Conservation (phyloP, 2,888 invertebrate species). For the Neocrepidodera transversa region DNA sequence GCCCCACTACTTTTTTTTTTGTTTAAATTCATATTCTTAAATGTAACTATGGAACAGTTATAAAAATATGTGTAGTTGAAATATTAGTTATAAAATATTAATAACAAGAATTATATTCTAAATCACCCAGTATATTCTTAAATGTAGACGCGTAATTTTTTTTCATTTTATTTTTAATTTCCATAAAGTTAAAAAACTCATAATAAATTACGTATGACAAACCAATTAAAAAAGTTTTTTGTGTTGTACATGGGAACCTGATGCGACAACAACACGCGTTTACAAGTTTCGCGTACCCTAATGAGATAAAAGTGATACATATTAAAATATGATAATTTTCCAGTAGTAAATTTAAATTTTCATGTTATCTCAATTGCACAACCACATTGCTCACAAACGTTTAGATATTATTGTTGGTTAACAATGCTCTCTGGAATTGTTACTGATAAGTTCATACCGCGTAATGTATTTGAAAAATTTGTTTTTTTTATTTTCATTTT, state of each 20-base stretch:
- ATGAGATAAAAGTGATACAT: conserved; percentile 29
- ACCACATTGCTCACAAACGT: neutral
- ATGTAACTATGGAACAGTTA: no score
- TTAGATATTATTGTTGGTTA: conserved; percentile 5
- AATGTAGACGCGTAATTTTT: no score
- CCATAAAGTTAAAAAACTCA: neutral
- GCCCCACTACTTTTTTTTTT: no score
- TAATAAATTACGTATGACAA: conserved; percentile 7
- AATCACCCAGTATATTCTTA: no score
- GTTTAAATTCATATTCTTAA: no score
- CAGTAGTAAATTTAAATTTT: conserved; percentile 15
- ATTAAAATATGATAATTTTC: conserved; percentile 28
- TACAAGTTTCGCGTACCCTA: conserved; percentile 10
- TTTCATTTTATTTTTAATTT: neutral
- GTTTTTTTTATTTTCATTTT: no score
- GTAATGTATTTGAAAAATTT: no score
- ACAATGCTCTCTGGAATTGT: neutral
- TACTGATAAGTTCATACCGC: neutral
- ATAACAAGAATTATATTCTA: no score
- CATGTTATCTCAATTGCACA: conserved; percentile 8
- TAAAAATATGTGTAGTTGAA: no score
- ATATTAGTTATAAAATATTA: no score
- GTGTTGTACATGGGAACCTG: neutral
- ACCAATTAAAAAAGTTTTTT: conserved; percentile 7
- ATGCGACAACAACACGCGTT: conserved; percentile 8